Conservation (phyloP, 2,797 vertebrate species). For the Kryptopterus vitreolus region DNA sequence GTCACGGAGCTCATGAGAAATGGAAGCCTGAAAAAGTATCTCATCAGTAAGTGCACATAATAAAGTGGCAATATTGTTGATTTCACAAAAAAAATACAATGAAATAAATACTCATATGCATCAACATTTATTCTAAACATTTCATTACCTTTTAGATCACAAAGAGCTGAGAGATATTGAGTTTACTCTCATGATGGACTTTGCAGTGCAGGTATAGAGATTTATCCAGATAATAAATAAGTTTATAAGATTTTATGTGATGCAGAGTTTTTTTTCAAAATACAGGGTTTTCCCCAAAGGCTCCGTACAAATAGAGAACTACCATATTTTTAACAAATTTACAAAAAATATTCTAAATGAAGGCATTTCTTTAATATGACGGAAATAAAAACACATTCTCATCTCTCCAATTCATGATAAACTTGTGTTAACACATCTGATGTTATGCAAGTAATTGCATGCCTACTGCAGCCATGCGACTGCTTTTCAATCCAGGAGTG, state of each 20-base stretch:
- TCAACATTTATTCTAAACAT: not conserved
- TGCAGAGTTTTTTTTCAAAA: no score
- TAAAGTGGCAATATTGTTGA: not conserved
- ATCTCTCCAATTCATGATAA: no score
- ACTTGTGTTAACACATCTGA: no score
- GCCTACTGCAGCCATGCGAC: no score
- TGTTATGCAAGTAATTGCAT: no score
- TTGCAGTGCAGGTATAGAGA: constrained; percentile 60
- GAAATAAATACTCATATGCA: not conserved
- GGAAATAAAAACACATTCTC: no score
- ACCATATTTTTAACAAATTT: no score
- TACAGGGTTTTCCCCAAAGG: no score
- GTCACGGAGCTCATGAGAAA: constrained; percentile 63
- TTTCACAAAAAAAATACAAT: not conserved
- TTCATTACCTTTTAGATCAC: constrained; percentile 49
- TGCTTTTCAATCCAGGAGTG: no score
- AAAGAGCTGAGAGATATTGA: constrained; percentile 51
- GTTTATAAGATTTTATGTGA: not conserved
- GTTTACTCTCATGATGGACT: constrained; percentile 59
- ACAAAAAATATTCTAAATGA: no score
- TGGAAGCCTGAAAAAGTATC: constrained; percentile 59
- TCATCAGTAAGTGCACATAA: constrained; percentile 56
- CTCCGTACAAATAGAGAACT: no score
- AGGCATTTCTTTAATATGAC: no score
- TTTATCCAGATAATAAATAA: not conserved